Conservation (phyloP, 37 sponge, comb jelly and placozoan genomes). For the Beroe ovata region DNA sequence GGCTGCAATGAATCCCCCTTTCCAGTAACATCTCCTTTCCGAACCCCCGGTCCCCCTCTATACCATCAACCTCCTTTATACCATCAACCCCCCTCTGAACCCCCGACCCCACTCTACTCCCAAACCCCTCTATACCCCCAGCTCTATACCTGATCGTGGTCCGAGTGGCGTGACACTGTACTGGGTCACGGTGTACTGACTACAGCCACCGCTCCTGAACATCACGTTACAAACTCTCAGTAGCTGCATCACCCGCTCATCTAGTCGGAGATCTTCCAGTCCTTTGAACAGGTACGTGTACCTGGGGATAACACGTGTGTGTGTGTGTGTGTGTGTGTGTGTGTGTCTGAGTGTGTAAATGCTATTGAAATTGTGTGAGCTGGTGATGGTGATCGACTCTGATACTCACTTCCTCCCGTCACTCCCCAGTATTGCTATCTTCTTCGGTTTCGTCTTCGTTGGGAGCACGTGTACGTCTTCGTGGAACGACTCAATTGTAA, state of each 20-base stretch:
- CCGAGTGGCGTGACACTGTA: conserved; percentile 97
- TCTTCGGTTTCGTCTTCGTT: conserved; percentile 99
- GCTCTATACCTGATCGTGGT: conserved; percentile 85
- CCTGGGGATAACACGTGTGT: conserved; percentile 37
- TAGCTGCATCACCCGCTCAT: conserved; percentile 98
- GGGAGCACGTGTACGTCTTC: conserved; percentile 88
- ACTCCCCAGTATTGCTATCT: conserved; percentile 92
- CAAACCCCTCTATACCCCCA: too few species aligned
- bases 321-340: too few species aligned
- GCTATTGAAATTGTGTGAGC: too few species aligned
- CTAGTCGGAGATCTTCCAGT: conserved; percentile 95
- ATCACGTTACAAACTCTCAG: conserved; percentile 92
- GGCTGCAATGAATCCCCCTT: too few species aligned
- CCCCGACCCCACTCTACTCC: too few species aligned
- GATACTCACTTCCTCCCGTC: conserved; percentile 79
- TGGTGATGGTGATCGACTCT: too few species aligned
- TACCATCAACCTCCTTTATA: too few species aligned
- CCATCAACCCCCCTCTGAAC: too few species aligned
- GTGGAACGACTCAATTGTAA: conserved; percentile 65
- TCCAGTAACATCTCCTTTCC: too few species aligned
- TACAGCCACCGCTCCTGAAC: conserved; percentile 74
- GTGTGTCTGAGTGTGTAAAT: too few species aligned
- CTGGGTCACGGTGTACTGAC: conserved; percentile 78
- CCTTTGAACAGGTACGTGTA: conserved; percentile 96
- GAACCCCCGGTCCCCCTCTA: too few species aligned